Percentiles rank a stretch among this genome's conserved stretches.
Conservation (phyloP, 2,888 invertebrate genomes). For the Elgonia sp. region DNA sequence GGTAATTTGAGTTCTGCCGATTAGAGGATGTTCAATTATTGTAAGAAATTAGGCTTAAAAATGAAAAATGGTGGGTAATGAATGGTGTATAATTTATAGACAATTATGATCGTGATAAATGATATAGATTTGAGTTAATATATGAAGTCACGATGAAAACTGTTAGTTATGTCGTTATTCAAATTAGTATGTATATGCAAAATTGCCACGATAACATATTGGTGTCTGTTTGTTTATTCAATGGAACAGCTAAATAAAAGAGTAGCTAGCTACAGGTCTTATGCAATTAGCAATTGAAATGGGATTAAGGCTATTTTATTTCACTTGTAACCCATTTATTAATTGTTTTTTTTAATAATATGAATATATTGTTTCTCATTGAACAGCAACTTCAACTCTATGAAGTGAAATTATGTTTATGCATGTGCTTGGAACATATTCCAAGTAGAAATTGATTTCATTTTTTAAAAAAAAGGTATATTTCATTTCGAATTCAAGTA, state of each 20-base stretch:
- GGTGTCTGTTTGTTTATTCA: constrained; percentile 60
- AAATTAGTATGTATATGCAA: constrained; percentile 53
- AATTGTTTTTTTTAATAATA: constrained; percentile 27
- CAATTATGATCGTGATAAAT: constrained; percentile 43
- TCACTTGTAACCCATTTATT: constrained; percentile 23
- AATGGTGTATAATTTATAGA: constrained; percentile 35
- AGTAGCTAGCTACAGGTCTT: constrained; percentile 17
- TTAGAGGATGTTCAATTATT: constrained; percentile 1
- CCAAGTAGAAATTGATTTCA: too few species aligned
- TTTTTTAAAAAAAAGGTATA: too few species aligned
- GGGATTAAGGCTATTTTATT: constrained; percentile 32
- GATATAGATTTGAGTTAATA: constrained; percentile 48
- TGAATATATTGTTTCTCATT: constrained; percentile 20
- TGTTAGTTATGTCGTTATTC: constrained; percentile 64
- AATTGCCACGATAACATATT: constrained; percentile 53
- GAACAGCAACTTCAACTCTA: too few species aligned
- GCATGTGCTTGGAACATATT: too few species aligned
- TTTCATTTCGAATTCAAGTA: too few species aligned
- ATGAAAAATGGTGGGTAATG: constrained; percentile 25
- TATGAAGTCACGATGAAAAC: constrained; percentile 52
- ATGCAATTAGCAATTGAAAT: constrained; percentile 66
- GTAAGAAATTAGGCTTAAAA: constrained; percentile 38
- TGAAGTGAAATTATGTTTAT: too few species aligned
- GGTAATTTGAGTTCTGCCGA: constrained; percentile 10
- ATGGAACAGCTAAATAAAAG: constrained; percentile 56